Percentiles rank a stretch among this genome's conserved stretches.
These are phyloP conservation scores for Sminthopsis crassicaudata DNA, from an alignment of 2,113 vertebrate species.

Conservation along the genomic window DNA sequence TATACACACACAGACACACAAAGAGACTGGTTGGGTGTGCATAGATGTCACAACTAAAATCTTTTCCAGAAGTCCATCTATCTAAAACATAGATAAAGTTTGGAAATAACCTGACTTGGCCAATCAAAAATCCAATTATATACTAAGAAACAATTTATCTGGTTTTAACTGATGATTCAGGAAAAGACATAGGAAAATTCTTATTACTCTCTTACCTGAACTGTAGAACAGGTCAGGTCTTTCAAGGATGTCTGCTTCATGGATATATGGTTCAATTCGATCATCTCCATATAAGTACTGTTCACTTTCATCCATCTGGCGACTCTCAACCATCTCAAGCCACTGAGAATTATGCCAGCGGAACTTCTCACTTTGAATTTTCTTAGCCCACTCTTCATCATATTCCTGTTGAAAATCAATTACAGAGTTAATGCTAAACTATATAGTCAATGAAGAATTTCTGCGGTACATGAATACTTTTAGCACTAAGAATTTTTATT, in stretches of 20 bases:
- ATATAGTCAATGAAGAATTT: neutral
- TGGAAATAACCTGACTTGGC: neutral
- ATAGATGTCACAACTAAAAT: conserved; percentile 10
- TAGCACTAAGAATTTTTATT: neutral
- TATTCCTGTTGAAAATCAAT: conserved; percentile 87
- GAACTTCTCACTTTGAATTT: conserved; percentile 94
- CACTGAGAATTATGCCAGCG: conserved; percentile 97
- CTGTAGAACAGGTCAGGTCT: conserved; percentile 92
- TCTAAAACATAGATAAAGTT: neutral
- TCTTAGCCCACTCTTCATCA: conserved; percentile 93
- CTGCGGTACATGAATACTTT: neutral
- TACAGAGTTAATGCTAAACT: neutral
- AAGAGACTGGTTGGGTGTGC: conserved; percentile 7
- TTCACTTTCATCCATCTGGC: conserved; percentile 91
- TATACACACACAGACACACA: neutral
- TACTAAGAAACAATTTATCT: neutral
- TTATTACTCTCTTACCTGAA: conserved; percentile 84
- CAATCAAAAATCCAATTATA: neutral
- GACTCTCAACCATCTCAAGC: conserved; percentile 96
- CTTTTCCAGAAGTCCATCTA: conserved; percentile 24
- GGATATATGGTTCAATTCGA: conserved; percentile 89
- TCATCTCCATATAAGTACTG: conserved; percentile 89
- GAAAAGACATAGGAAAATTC: neutral
- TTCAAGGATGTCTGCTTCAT: conserved; percentile 90
- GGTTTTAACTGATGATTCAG: neutral